Base-by-base conservation (phyloP, 1,140 invertebrate species). In the Lepidurus arcticus region DNA sequence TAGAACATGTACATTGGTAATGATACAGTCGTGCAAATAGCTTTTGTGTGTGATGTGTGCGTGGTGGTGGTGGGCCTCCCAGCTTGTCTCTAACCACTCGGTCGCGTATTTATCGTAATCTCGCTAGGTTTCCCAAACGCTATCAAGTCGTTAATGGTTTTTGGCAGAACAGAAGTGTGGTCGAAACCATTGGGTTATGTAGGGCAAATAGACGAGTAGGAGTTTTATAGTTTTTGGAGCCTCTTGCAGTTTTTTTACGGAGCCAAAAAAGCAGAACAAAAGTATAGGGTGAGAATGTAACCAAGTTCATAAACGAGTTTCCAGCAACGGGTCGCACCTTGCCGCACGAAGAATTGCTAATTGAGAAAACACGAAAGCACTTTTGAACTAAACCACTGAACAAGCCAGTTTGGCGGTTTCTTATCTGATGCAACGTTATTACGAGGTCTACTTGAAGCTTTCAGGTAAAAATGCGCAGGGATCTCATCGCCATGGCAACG, bases 61-160 rank as follows among this genome's bases (percentile, higher is more conserved):
- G 53, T 21, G 34, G 9, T 65, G 53, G n/a, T 65, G 53, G 53
- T 7, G 53, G 6, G 53, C 8, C 53, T 65, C 53, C 53, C 53
- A 11, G 53, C 13, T 21, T 16, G 13, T 65, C 53, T 65, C 13
- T 65, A 65, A 65, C 53, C 53, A 65, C n/a, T 65, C 53, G 53
- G 53, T 65, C 53, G 21, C 53, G 53, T 65, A 65, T 65, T 65
- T 65, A 65, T 65, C 53, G 53, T 65, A 65, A 65, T 65, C 53
- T 65, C 53, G 53, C 53, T 65, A 21, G 21, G 21, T 65, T 65
- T 65, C 21, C 53, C 53, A n/a, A 34, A 13, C 21, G 53, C 53
- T 65, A 65, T 65, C 53, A 65, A 21, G 16, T 16, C 21, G 16
- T 11, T 65, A 65, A 65, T 65, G 9, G 53, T 11, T 65, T 65